Base-by-base conservation (phyloP, 1,140 invertebrate genomes). In the Reticulitermes speratus region DNA sequence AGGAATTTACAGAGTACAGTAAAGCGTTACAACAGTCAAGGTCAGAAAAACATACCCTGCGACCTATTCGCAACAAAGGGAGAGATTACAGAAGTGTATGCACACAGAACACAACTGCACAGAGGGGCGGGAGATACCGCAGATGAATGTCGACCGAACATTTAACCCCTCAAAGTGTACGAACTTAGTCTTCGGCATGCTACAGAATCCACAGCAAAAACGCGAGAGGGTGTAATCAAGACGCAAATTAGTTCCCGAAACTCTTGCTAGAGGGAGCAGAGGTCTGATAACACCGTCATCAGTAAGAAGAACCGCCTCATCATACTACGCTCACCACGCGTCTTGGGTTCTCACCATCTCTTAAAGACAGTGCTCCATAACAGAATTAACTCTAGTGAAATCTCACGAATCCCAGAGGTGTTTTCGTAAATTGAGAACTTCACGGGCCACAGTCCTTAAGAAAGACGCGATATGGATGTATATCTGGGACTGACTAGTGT, bases 171-270 rank as follows among this genome's bases (percentile, higher is more conserved):
- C n/a, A 44, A 82, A 32, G n/a, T 82, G 11, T 30, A 23, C 2
- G 38, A 44, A 23, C 82, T 23, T 14, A 0, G 8, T 30, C 81
- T 21, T 11, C 14, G n/a, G 6, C 81, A 30, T 25, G 12, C 81
- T 21, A 19, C 52, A 55, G 19, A 44, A n/a, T 32, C 45, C 48
- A 44, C 44, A 52, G 21, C 45, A 55, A 84, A 84, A 52, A 52
- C 83, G 25, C 30, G 48, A 84, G 52, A 44, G 48, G 25, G 83
- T 30, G 83, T 84, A 84, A 84, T 84, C 44, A 84, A 30, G 83
- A 44, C 83, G 48, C 48, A 84, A 84, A 84, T 84, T 84, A 84
- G 83, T 59, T 84, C 52, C 32, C n/a, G 83, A 84, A 84, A 84
- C 83, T 84, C 83, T 8, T n/a, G 83, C 21, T n/a, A 30, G 65